These are phyloP conservation scores for Deilephila elpenor DNA, from an alignment of 2,888 invertebrate species.

Conservation along the genomic window DNA sequence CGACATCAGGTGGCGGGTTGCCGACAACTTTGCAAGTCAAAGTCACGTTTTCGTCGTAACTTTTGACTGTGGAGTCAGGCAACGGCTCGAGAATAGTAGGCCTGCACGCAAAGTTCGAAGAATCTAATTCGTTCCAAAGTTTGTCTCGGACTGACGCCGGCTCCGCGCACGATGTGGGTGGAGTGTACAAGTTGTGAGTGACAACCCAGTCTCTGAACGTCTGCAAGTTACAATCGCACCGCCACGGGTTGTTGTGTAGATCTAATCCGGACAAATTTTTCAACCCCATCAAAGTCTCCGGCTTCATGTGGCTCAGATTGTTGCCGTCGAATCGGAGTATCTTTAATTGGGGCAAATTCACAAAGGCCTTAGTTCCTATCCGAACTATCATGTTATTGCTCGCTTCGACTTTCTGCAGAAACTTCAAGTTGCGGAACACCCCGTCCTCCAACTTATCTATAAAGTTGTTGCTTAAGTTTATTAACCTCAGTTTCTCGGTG, in stretches of 20 bases:
- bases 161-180: constrained; percentile 89
- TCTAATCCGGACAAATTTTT: constrained; percentile 89
- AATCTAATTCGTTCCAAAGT: constrained; percentile 89
- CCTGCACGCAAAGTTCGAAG: constrained; percentile 92
- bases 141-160: constrained; percentile 88
- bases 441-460: constrained; percentile 89
- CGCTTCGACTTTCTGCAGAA: constrained; percentile 90
- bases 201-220: constrained; percentile 91
- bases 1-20: constrained; percentile 90
- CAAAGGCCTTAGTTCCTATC: constrained; percentile 89
- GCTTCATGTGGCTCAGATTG: constrained; percentile 87
- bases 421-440: constrained; percentile 89
- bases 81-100: constrained; percentile 89
- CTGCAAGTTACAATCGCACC: constrained; percentile 93
- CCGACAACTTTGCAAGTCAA: constrained; percentile 91
- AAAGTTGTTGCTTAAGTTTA: constrained; percentile 91
- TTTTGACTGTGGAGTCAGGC: constrained; percentile 85
- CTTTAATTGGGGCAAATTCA: constrained; percentile 87
- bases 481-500: constrained; percentile 88
- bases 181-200: constrained; percentile 89
- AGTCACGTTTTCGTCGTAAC: constrained; percentile 88
- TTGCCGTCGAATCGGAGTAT: constrained; percentile 91
- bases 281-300: constrained; percentile 88
- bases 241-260: constrained; percentile 93
- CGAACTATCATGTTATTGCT: constrained; percentile 90